These are phyloP conservation scores for Perca flavescens DNA, from an alignment of 2,113 vertebrate genomes.

Conservation along the genomic window DNA sequence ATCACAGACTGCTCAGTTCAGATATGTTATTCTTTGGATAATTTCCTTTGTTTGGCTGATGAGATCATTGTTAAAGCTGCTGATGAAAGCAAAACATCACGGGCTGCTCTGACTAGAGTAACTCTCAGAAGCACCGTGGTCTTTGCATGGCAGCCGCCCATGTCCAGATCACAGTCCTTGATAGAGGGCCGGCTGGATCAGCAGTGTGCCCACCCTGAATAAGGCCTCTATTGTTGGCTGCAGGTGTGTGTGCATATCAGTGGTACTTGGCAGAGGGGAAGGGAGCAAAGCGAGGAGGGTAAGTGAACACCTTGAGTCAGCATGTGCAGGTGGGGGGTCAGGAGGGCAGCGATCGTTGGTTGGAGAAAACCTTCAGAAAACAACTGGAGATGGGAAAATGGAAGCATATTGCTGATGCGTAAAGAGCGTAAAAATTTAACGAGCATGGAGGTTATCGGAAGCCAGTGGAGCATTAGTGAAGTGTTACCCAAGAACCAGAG, in stretches of 20 bases:
- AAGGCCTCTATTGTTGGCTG: conserved; percentile 73
- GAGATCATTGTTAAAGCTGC: conserved; percentile 41
- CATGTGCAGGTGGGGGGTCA: conserved; percentile 78
- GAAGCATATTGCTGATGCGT: neutral
- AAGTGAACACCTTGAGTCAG: conserved; percentile 76
- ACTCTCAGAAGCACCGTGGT: conserved; percentile 40
- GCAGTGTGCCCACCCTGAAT: conserved; percentile 58
- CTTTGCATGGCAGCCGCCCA: conserved; percentile 49
- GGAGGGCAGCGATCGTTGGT: conserved; percentile 33
- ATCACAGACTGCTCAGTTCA: conserved; percentile 45
- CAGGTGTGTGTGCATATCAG: conserved; percentile 76
- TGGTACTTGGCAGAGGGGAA: conserved; percentile 69
- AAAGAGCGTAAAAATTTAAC: neutral
- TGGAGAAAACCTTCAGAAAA: conserved; percentile 23
- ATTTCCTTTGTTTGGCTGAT: conserved; percentile 38
- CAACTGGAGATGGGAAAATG: neutral
- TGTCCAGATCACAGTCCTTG: conserved; percentile 63
- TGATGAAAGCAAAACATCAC: conserved; percentile 32
- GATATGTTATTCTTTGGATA: conserved; percentile 32
- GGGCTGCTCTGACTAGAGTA: conserved; percentile 14
- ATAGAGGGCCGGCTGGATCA: conserved; percentile 59
- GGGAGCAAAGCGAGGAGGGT: conserved; percentile 66
- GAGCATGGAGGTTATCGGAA: neutral
- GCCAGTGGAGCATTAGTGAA: neutral
- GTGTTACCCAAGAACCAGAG: neutral